Base-by-base conservation (phyloP, 1,140 invertebrate species). In the Sarcophaga bullata region DNA sequence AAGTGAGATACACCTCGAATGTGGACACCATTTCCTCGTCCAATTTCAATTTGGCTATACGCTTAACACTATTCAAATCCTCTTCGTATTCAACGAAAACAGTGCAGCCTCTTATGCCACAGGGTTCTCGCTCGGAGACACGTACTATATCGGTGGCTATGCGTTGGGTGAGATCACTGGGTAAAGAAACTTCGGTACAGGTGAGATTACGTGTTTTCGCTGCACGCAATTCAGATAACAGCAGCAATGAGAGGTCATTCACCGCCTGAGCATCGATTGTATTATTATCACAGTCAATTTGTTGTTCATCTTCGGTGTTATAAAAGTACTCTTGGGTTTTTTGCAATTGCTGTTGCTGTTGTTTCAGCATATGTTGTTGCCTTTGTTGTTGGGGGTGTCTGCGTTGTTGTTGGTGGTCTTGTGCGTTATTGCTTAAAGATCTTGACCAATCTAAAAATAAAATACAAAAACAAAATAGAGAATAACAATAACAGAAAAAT, bases 361-460 rank as follows among this genome's bases (percentile, higher is more conserved):
- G 54, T 58, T 58, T 13, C 15, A 7, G 54, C 54, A 7, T 58
- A 7, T n/a, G 15, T 58, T 58, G 17, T 19, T 68, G n/a, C 50
- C 50, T 48, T 52, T 17, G 48, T 10, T 19, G 47, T 9, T 49
- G 73, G 17, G n/a, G 46, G 19, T 49, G 75, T 9, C 25, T 48
- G n/a, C 49, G 47, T 49, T 76, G 73, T 19, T 49, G 48, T 9
- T 76, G 47, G 17, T 8, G 62, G 17, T 68, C 62, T 68, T 68
- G 75, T 52, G 75, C 75, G 75, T 78, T 78, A 78, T 78, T 78
- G 75, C 75, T 78, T 78, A 78, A 52, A 78, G 75, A 78, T 50
- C 47, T 78, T 78, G 75, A 78, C 75, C 75, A 78, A 78, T 78
- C 75, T 78, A 78, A 25, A 78, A 78, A 78, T 78, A 78, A 19